Evolutionary conservation across 2,113 vertebrate genomes (phyloP), one percentile per base, ranked within the genome.

Genomic region (Panthera leo): DNA sequence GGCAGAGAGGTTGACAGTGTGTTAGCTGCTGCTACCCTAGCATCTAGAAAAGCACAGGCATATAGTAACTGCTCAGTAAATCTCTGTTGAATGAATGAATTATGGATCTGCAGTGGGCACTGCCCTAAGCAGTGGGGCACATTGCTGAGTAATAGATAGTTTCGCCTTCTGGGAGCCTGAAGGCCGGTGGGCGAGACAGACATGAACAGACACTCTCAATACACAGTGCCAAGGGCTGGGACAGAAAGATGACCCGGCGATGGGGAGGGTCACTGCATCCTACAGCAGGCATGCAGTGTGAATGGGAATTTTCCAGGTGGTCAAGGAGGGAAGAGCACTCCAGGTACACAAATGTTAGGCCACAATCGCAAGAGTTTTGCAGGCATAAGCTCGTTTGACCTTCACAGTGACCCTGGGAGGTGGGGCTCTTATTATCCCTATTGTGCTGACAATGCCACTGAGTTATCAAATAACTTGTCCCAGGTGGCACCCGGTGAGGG

Each of bases 271-370:
- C 1, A 3, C 61, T 7, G 1, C 14, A 4, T 3, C 90, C 19
- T 19, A 0, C 18, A n/a, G 51, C 10, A 3, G 27, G 31, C 18
- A 1, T 3, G 39, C 3, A 14, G 29, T 25, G 53, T 11, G 23
- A 21, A 27, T 2, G 55, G 5, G 12, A 4, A 15, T 1, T 42
- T 27, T 23, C 25, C 14, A 9, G 68, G 45, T 31, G 21, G n/a
- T 51, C 75, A 11, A 0, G 16, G 48, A 16, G 63, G 21, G 12
- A 13, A 27, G 65, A 18, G 18, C 9, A 19, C 65, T 36, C 36
- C 0, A 1, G 21, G 42, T 7, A 0, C 5, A 10, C 31, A 21
- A 5, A 76, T 12, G 55, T 29, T 18, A 6, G 42, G 42, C 76
- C 34, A 5, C 12, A 1, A 9, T 19, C 31, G 25, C 31, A 27